phyloP scores from a whole-genome alignment of 2,113 vertebrate genomes.

The Eurypyga helias region DNA sequence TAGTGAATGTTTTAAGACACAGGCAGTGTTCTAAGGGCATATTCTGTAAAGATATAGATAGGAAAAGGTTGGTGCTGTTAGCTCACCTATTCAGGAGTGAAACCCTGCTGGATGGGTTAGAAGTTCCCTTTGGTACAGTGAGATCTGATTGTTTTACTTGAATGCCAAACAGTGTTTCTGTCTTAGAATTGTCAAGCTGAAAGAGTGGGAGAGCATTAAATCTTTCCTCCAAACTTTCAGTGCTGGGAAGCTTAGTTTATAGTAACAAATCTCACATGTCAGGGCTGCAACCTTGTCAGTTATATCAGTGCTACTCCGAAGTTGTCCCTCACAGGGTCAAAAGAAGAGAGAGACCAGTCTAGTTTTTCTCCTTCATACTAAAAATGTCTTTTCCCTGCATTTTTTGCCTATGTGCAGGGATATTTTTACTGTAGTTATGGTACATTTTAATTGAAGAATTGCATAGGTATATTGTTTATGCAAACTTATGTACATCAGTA shows the following conservation, averaged over 20 bases:
- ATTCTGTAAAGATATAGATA: not conserved
- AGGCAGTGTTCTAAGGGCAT: not conserved
- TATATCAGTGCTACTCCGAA: not conserved
- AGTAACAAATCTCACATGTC: not conserved
- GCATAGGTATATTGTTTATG: not conserved
- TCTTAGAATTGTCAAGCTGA: not conserved
- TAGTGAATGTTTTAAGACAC: not conserved
- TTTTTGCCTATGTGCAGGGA: not conserved
- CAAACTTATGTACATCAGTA: not conserved
- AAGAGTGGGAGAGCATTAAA: not conserved
- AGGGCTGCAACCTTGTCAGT: not conserved
- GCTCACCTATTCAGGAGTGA: not conserved
- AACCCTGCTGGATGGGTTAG: not conserved
- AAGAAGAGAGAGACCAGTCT: not conserved
- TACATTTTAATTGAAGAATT: not conserved
- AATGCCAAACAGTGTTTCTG: not conserved
- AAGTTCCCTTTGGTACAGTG: not conserved
- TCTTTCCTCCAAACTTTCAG: not conserved
- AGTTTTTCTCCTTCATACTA: not conserved
- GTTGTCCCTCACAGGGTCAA: not conserved
- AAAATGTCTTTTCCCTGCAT: not conserved
- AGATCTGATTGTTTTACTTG: not conserved
- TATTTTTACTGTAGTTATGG: not conserved
- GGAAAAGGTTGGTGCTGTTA: not conserved
- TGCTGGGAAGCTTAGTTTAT: not conserved